Conservation (phyloP, 1,140 invertebrate genomes). For the Platyscapa corneri region DNA sequence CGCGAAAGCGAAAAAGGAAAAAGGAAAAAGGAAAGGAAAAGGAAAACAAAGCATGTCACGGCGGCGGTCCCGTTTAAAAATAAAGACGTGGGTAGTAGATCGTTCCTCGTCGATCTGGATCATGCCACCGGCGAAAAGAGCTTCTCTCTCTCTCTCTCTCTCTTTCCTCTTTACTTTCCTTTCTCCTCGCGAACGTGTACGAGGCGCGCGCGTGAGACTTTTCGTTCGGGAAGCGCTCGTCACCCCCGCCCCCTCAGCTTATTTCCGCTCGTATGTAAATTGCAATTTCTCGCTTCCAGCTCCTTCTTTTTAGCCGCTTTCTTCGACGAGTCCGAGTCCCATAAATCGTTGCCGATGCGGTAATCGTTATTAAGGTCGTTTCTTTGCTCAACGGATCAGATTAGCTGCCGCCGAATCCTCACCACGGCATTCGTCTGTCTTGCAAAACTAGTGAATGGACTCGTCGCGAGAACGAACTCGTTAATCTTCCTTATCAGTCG, state of each 20-base stretch:
- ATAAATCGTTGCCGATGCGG: background rate
- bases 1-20: too few species aligned
- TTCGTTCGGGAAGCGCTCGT: background rate
- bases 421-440: too few species aligned
- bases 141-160: background rate
- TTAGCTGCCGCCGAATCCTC: too few species aligned
- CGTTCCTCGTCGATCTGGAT: constrained; percentile 27
- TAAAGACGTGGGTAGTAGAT: constrained; percentile 7
- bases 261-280: background rate
- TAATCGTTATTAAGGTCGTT: too few species aligned
- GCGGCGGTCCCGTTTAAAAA: constrained; percentile 3
- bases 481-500: background rate
- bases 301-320: background rate
- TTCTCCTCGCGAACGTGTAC: background rate
- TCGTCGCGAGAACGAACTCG: too few species aligned
- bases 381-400: too few species aligned
- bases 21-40: background rate
- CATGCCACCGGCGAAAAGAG: constrained; percentile 22
- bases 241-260: background rate
- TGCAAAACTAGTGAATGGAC: too few species aligned
- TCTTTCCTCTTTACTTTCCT: constrained; percentile 25
- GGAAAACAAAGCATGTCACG: constrained; percentile 20
- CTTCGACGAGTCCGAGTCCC: background rate
- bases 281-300: too few species aligned
- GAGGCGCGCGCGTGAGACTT: background rate